Evolutionary conservation across 1,140 invertebrate genomes (phyloP), one percentile per base, ranked within the genome.

Genomic region (Halictus rubicundus): DNA sequence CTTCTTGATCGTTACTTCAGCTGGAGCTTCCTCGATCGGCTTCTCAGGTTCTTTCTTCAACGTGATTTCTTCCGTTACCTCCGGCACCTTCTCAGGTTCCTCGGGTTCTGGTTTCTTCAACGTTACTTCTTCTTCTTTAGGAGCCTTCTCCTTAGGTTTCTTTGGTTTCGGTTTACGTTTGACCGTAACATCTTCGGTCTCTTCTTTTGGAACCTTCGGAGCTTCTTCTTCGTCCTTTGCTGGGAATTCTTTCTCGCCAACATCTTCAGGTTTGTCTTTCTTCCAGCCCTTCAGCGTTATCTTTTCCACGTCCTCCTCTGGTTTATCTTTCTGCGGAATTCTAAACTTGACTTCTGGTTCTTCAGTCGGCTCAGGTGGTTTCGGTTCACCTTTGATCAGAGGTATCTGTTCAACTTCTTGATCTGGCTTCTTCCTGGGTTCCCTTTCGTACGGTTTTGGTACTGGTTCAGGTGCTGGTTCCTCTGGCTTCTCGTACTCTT

Each of bases 261-360:
- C 91, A 57, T 93, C 89, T 70, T 91, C 82, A 16, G 92, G 88
- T 81, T 92, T 89, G 12, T 91, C 88, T 89, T 94, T 93, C 23
- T 92, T 91, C 86, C 94, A 94, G 6, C 93, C 92, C 86, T 95
- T 95, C 0, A 95, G 81, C 66, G 83, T 94, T 32, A 95, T 92
- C 80, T 92, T 82, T 82, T 94, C 93, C 2, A 91, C 91, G 61
- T 92, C 88, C 71, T 95, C 94, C 85, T 94, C 94, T 3, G 94
- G 93, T 83, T 92, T 92, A 39, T 94, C 90, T 80, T 89, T 90
- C 73, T 90, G 81, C 25, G 94, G 94, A 81, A 94, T 95, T 83
- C 93, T 94, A 78, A 95, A 95, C 85, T 94, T 95, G 10, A 95
- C 87, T 60, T 94, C 91, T 12, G 92, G 91, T 84, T 94, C 91